Evolutionary conservation across 2,888 invertebrate species (phyloP).

Genomic region (Cerceris rybyensis): DNA sequence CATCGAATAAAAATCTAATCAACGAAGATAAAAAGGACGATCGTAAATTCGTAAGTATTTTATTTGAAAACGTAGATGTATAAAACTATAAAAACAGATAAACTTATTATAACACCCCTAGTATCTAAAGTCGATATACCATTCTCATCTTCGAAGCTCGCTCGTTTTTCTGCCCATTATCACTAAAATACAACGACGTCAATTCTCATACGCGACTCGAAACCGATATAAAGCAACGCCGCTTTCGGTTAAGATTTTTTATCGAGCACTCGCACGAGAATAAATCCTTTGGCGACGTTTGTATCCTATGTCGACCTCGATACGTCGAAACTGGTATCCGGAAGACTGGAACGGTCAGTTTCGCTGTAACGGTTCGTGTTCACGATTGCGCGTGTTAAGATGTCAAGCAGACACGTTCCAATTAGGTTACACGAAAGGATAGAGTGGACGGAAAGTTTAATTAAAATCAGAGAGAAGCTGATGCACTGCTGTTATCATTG

Average conservation of each 20-base stretch:
- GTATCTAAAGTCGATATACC: constrained; percentile 1
- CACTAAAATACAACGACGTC: neutral
- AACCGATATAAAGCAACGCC: neutral
- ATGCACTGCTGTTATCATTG: no score
- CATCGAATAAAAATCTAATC: neutral
- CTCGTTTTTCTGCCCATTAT: neutral
- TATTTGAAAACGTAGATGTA: constrained; percentile 46
- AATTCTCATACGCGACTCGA: neutral
- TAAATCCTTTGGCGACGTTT: constrained; percentile 3
- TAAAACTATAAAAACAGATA: constrained; percentile 41
- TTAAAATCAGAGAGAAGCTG: no score
- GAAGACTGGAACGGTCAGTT: neutral
- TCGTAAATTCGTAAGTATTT: constrained; percentile 31
- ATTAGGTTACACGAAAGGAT: neutral
- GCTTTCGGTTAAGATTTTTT: constrained; percentile 3
- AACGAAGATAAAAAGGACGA: neutral
- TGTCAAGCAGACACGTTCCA: neutral
- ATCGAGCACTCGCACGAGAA: neutral
- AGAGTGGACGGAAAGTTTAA: no score
- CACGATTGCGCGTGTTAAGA: neutral
- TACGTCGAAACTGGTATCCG: constrained; percentile 9
- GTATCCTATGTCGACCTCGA: constrained; percentile 1
- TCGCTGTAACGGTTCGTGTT: neutral
- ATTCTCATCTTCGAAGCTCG: constrained; percentile 1
- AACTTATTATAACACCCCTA: constrained; percentile 19